Conservation (phyloP, 2,797 vertebrate species). For the Karalla daura region DNA sequence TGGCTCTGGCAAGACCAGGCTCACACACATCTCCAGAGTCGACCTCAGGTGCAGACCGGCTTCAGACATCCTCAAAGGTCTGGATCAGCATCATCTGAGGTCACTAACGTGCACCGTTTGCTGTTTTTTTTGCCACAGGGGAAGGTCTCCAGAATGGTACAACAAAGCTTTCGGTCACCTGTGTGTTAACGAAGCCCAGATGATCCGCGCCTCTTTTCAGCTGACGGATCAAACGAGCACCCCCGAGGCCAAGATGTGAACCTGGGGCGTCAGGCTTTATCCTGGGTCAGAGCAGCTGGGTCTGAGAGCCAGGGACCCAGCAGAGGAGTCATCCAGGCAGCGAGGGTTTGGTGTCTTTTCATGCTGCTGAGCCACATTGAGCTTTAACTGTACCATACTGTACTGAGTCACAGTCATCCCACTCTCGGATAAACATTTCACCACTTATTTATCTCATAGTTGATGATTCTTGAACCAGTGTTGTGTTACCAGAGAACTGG, state of each 20-base stretch:
- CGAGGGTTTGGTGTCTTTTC: constrained; percentile 39
- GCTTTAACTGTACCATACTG: constrained; percentile 44
- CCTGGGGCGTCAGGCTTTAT: constrained; percentile 21
- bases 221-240: constrained; percentile 84
- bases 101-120: neutral
- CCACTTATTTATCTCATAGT: constrained; percentile 40
- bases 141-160: constrained; percentile 95
- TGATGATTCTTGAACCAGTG: constrained; percentile 5
- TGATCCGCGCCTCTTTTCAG: constrained; percentile 92
- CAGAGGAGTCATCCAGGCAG: constrained; percentile 18
- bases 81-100: neutral
- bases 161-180: constrained; percentile 93
- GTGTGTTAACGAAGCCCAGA: constrained; percentile 90
- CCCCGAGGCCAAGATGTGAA: constrained; percentile 90
- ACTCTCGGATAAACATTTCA: no score
- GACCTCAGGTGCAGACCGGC: constrained; percentile 88
- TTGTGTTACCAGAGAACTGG: constrained; percentile 1
- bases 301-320: constrained; percentile 21
- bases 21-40: constrained; percentile 91
- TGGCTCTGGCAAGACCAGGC: constrained; percentile 87
- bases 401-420: constrained; percentile 45
- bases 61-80: neutral
- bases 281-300: constrained; percentile 22
- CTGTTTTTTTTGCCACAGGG: constrained; percentile 76
- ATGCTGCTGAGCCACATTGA: constrained; percentile 52